These are phyloP conservation scores for Melinaea menophilus DNA, from an alignment of 2,888 invertebrate genomes.

Conservation along the genomic window DNA sequence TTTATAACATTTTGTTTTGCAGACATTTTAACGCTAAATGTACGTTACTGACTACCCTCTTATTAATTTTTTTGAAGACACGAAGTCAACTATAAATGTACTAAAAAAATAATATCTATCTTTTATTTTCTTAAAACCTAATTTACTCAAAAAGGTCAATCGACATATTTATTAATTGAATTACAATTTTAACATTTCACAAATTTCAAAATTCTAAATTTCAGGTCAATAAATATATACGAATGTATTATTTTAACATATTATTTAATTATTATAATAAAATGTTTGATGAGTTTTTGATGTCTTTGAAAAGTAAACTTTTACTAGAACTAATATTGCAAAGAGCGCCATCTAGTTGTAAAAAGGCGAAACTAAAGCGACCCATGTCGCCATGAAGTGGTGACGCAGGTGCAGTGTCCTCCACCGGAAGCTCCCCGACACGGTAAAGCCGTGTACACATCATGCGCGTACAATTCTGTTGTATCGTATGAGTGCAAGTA, in stretches of 20 bases:
- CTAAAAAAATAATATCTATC: too few relatives aligned
- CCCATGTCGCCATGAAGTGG: slow-evolving; percentile 80
- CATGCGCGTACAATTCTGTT: slow-evolving; percentile 95
- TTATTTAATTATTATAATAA: not conserved
- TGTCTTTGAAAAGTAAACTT: not conserved
- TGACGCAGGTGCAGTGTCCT: slow-evolving; percentile 95
- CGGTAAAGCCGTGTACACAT: slow-evolving; percentile 95
- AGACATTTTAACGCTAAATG: not conserved
- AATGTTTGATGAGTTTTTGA: not conserved
- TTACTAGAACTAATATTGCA: slow-evolving; percentile 21
- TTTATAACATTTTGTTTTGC: not conserved
- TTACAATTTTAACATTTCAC: too few relatives aligned
- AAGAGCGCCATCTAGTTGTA: slow-evolving; percentile 46
- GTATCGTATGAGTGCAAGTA: slow-evolving; percentile 97
- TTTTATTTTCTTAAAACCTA: too few relatives aligned
- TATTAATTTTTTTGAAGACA: too few relatives aligned
- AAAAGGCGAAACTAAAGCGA: slow-evolving; percentile 61
- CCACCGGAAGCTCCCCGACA: slow-evolving; percentile 94
- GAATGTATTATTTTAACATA: not conserved
- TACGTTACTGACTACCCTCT: not conserved
- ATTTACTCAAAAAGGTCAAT: too few relatives aligned
- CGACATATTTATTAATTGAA: too few relatives aligned
- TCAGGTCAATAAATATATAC: too few relatives aligned
- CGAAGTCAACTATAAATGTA: too few relatives aligned
- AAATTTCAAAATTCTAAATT: too few relatives aligned